Evolutionary conservation across 2,113 vertebrate species (phyloP).

Genomic region (Myrmecophaga tridactyla): DNA sequence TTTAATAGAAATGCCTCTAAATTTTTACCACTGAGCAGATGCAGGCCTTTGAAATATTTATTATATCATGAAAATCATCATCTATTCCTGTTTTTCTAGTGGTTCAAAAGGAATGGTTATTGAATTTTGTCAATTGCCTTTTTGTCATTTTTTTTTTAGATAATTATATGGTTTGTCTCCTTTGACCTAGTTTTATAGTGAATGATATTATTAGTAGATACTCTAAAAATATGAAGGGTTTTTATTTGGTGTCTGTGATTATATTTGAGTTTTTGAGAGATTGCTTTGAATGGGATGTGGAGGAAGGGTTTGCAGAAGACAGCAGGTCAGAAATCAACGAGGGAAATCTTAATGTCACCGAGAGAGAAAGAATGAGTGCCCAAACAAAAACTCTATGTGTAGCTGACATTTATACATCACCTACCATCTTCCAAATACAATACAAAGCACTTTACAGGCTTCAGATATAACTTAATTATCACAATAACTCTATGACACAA

Average conservation of each 20-base stretch:
- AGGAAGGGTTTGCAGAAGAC: neutral
- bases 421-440: neutral
- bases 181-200: slow-evolving; percentile 59
- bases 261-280: neutral
- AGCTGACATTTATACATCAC: neutral
- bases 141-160: slow-evolving; percentile 38
- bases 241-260: slow-evolving; percentile 20
- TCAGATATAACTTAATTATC: neutral
- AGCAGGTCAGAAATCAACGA: neutral
- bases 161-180: slow-evolving; percentile 41
- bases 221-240: slow-evolving; percentile 43
- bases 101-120: neutral
- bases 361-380: neutral
- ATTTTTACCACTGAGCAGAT: neutral
- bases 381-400: neutral
- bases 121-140: slow-evolving; percentile 30
- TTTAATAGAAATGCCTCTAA: neutral
- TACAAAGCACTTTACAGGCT: neutral
- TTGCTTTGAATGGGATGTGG: neutral
- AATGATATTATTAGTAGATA: slow-evolving; percentile 44
- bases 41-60: neutral
- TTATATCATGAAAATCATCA: neutral
- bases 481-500: neutral
- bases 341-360: neutral
- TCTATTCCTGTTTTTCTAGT: slow-evolving; percentile 16